A percentile compares a stretch with the other conserved stretches of the same genome.
phyloP scores from a whole-genome alignment of 2,797 vertebrate species.

The Phoeniculus purpureus region DNA sequence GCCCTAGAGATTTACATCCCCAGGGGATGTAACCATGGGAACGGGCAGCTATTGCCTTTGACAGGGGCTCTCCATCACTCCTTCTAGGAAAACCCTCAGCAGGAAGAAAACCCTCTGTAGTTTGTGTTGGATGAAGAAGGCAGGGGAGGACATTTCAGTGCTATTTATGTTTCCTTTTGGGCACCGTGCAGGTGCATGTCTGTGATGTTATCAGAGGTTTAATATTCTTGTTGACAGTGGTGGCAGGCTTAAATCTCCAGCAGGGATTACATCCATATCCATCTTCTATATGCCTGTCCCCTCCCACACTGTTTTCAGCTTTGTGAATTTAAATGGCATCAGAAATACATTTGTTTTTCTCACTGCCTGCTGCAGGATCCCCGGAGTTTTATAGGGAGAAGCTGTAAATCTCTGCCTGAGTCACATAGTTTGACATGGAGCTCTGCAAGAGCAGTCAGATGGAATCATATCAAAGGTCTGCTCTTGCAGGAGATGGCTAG shows the following conservation, averaged over 20 bases:
- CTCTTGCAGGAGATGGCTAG: background rate
- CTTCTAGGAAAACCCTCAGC: background rate
- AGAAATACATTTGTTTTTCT: slow-evolving; percentile 2
- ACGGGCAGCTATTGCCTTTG: slow-evolving; percentile 23
- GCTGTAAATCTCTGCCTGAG: background rate
- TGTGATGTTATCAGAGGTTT: background rate
- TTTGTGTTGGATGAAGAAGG: background rate
- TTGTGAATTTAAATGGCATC: background rate
- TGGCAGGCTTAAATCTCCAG: background rate
- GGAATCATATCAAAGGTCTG: background rate
- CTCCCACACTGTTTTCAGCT: slow-evolving; percentile 5
- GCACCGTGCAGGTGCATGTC: background rate
- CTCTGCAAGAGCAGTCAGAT: accelerated
- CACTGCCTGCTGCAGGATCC: background rate
- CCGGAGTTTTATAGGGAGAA: background rate
- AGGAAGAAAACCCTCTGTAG: background rate
- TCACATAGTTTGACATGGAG: background rate
- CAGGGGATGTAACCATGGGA: background rate
- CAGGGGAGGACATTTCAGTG: background rate
- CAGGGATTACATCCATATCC: background rate
- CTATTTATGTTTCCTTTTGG: background rate
- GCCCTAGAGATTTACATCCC: slow-evolving; percentile 26
- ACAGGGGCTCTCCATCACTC: slow-evolving; percentile 8
- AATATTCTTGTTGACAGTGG: background rate
- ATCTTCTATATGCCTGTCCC: background rate